Conservation (phyloP, 2,888 invertebrate genomes). For the Ectropis crepuscularia region DNA sequence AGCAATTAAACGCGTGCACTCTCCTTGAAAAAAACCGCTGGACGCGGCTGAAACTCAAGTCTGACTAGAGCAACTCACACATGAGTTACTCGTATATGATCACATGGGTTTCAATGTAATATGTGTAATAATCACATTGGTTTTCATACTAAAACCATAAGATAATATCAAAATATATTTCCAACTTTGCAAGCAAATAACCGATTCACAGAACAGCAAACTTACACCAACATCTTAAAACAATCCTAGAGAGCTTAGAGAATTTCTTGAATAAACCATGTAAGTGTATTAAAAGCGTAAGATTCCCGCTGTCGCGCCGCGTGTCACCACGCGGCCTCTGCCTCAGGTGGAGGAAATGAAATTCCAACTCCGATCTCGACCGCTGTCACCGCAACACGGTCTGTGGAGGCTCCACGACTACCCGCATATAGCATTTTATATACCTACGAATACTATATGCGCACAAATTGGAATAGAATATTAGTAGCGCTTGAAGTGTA, state of each 20-base stretch:
- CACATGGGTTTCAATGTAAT: too few relatives aligned
- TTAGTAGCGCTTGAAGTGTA: neutral
- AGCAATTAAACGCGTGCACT: too few relatives aligned
- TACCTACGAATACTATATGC: conserved; percentile 1
- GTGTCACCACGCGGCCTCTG: conserved; percentile 14
- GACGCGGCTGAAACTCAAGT: too few relatives aligned
- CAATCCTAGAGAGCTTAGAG: neutral
- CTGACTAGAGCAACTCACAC: too few relatives aligned
- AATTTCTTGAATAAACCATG: neutral
- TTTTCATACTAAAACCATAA: too few relatives aligned
- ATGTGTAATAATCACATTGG: too few relatives aligned
- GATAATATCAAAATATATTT: too few relatives aligned
- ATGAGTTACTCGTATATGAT: too few relatives aligned
- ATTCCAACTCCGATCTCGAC: conserved; percentile 37
- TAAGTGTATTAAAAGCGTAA: conserved; percentile 5
- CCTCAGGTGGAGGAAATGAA: conserved; percentile 44
- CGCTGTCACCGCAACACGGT: conserved; percentile 39
- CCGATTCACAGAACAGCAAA: too few relatives aligned
- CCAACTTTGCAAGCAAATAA: too few relatives aligned
- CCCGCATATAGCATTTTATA: neutral
- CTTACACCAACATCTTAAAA: neutral
- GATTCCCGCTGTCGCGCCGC: conserved; percentile 19
- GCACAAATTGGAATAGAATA: neutral
- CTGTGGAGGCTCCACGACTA: neutral
- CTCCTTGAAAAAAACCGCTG: too few relatives aligned